A percentile compares a stretch with the other conserved stretches of the same genome.
Conservation (phyloP, 2,113 vertebrate genomes). For the Heterochromis multidens region DNA sequence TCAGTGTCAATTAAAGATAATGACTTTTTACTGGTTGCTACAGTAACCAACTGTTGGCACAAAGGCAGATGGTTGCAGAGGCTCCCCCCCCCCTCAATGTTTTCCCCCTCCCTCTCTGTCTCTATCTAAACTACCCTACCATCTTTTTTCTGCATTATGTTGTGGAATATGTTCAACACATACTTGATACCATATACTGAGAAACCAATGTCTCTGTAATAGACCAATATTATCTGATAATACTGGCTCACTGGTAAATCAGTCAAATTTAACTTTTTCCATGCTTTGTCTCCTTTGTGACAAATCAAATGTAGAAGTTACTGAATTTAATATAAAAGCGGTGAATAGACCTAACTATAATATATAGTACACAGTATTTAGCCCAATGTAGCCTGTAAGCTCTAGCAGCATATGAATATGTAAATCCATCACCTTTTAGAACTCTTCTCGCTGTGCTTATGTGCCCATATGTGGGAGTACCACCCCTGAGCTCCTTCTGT, state of each 20-base stretch:
- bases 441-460: not conserved
- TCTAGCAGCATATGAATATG: not conserved
- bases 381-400: not conserved
- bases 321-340: not conserved
- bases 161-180: not conserved
- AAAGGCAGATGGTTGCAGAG: constrained; percentile 60
- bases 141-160: not conserved
- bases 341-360: not conserved
- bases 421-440: constrained; percentile 7
- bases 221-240: not conserved
- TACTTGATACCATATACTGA: not conserved
- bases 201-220: not conserved
- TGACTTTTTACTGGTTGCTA: constrained; percentile 75
- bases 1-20: constrained; percentile 76
- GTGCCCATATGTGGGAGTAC: constrained; percentile 3
- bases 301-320: not conserved
- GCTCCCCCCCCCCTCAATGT: not conserved
- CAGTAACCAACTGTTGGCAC: constrained; percentile 70
- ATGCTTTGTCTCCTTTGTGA: not conserved
- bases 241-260: not conserved
- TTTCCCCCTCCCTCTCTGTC: not conserved
- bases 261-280: not conserved
- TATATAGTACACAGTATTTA: not conserved
- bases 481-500: constrained; percentile 25
- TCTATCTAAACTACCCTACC: not conserved